Percentiles rank a stretch among this genome's conserved stretches.
These are phyloP conservation scores for Cirrhinus mrigala DNA, from an alignment of 2,797 vertebrate species.

Conservation along the genomic window DNA sequence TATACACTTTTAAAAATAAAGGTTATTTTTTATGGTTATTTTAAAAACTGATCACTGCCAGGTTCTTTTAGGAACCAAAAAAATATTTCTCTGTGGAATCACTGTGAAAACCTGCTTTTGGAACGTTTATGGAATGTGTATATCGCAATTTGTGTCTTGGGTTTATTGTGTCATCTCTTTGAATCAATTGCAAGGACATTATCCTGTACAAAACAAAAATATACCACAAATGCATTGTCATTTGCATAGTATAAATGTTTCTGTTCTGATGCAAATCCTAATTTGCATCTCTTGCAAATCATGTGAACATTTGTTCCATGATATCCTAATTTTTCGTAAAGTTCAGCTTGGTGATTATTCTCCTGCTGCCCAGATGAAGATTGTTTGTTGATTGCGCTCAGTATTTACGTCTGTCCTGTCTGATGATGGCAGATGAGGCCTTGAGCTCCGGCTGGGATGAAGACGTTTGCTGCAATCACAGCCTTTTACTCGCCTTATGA, in stretches of 20 bases:
- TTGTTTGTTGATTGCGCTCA: constrained; percentile 67
- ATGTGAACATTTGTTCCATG: constrained; percentile 35
- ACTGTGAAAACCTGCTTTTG: neutral
- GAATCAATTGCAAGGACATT: neutral
- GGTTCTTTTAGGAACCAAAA: neutral
- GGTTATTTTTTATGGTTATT: neutral
- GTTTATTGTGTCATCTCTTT: neutral
- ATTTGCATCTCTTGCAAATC: constrained; percentile 35
- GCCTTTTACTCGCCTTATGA: constrained; percentile 70
- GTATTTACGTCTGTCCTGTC: constrained; percentile 60
- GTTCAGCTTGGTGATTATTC: constrained; percentile 63
- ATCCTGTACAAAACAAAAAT: neutral
- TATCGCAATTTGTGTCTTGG: neutral
- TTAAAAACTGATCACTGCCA: too few species aligned
- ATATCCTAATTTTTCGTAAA: constrained; percentile 39
- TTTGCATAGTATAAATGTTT: constrained; percentile 21
- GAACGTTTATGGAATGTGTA: neutral
- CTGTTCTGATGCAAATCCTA: constrained; percentile 28
- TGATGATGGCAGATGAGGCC: constrained; percentile 72
- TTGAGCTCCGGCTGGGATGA: constrained; percentile 62
- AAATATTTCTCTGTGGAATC: neutral
- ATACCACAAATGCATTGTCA: neutral
- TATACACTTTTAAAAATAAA: neutral
- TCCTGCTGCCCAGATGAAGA: constrained; percentile 72
- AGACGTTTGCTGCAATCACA: constrained; percentile 76